phyloP scores from a whole-genome alignment of 1,140 invertebrate genomes.

The Acromyrmex echinatior region DNA sequence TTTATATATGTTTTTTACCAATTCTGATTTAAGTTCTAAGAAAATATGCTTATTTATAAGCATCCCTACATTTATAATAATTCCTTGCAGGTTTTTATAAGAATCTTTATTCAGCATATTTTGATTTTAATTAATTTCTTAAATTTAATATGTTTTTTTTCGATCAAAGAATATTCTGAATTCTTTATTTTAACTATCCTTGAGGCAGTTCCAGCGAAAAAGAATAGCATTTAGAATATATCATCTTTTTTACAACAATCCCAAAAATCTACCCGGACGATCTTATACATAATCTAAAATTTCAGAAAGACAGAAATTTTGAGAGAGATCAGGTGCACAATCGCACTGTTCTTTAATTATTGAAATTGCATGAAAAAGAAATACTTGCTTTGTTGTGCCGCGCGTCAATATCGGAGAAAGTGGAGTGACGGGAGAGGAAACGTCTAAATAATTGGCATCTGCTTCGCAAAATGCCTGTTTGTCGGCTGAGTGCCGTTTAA shows the following conservation, averaged over 20 bases:
- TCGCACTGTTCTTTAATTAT: background rate
- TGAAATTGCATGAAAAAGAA: background rate
- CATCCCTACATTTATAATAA: too few species aligned
- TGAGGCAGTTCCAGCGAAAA: too few species aligned
- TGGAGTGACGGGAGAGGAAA: slow-evolving; percentile 4
- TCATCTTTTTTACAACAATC: background rate
- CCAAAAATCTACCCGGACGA: background rate
- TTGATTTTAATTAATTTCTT: too few species aligned
- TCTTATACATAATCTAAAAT: background rate
- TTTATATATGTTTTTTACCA: too few species aligned
- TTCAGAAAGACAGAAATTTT: background rate
- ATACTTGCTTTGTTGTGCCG: slow-evolving; percentile 1
- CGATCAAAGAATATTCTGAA: too few species aligned
- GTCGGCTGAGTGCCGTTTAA: slow-evolving; percentile 61
- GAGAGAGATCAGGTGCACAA: background rate
- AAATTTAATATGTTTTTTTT: too few species aligned
- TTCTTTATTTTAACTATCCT: too few species aligned
- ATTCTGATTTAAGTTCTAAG: too few species aligned
- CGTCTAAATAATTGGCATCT: slow-evolving; percentile 69
- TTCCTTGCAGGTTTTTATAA: too few species aligned
- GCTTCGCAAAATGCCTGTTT: slow-evolving; percentile 54
- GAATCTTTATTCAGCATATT: too few species aligned
- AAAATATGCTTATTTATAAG: too few species aligned
- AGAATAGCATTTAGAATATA: background rate
- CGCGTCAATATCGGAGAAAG: background rate